Base-by-base conservation (phyloP, 2,113 vertebrate species). In the Bombycilla garrulus region DNA sequence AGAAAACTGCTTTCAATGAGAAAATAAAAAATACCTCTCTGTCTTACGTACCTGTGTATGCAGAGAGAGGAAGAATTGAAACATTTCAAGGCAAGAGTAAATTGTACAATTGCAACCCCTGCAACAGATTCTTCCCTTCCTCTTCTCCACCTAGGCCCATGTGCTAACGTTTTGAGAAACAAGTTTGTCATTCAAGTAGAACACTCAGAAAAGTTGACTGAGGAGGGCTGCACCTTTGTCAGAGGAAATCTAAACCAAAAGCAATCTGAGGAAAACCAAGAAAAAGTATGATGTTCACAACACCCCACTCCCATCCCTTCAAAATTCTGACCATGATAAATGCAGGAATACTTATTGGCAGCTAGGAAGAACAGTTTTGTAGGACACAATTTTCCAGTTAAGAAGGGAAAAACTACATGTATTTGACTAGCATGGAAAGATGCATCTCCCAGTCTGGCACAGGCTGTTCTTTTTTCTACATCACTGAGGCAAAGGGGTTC, bases 241-340 rank as follows among this genome's bases (percentile, higher is more conserved):
- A 51, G 38, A 56, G 25, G 9, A 24, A 36, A 24, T 60, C 79
- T 44, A 89, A 89, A 78, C 8, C 11, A 58, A 70, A 81, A 86
- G 18, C 0, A 4, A 25, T 3, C 26, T 7, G 12, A 70, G 48
- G 23, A 76, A 85, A 93, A 40, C 7, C 8, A 71, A 33, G 31
- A 28, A 58, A 81, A 76, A 67, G 11, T 21, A 42, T 47, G 22
- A 40, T 51, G 15, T 12, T 89, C 25, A 18, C 29, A 83, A 57
- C 9, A 9, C 3, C 38, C n/a, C 23, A 18, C 18, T 3, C 15
- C 7, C 2, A 8, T 3, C 8, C 35, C 33, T 9, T 2, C 11
- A 38, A 40, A 45, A 50, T n/a, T 36, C 21, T 77, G 31, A 60
- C 25, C 11, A 3, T 22, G 25, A n/a, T 77, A 50, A 65, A 64